Conservation (phyloP, 2,797 vertebrate species). For the Acanthurus leucopareius region DNA sequence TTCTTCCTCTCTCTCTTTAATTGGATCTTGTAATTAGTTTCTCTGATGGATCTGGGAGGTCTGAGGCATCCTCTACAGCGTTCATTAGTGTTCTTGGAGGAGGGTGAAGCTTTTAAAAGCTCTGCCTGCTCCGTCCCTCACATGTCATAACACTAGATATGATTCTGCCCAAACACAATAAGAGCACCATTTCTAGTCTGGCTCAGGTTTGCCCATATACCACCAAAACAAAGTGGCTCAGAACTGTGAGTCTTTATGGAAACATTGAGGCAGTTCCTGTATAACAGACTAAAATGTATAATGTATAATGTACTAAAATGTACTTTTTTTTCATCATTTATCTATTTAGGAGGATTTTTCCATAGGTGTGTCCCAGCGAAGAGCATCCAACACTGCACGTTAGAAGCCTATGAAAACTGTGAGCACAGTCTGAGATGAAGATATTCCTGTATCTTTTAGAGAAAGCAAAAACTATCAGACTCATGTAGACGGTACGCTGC, state of each 20-base stretch:
- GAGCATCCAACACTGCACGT: constrained; percentile 3
- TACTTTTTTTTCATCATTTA: constrained; percentile 15
- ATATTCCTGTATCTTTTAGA: constrained; percentile 33
- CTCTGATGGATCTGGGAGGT: constrained; percentile 95
- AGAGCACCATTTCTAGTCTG: constrained; percentile 35
- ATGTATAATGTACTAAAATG: too few relatives aligned
- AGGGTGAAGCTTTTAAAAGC: constrained; percentile 77
- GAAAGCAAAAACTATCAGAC: constrained; percentile 41
- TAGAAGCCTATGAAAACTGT: constrained; percentile 18
- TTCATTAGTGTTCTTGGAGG: constrained; percentile 84
- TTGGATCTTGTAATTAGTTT: constrained; percentile 99
- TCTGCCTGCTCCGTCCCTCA: constrained; percentile 72
- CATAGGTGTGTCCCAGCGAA: constrained; percentile 3
- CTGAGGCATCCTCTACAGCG: constrained; percentile 87
- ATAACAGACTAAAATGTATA: too few relatives aligned
- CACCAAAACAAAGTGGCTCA: constrained; percentile 27
- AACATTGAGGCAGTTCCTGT: background rate
- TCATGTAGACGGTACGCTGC: constrained; percentile 24
- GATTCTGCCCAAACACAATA: constrained; percentile 64
- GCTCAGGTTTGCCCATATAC: constrained; percentile 35
- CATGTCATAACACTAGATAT: constrained; percentile 75
- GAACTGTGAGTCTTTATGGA: constrained; percentile 2
- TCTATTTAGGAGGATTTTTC: constrained; percentile 20
- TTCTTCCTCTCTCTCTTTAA: constrained; percentile 92
- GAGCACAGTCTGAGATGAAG: constrained; percentile 5